These are phyloP conservation scores for Carollia perspicillata DNA, from an alignment of 2,113 vertebrate species.

Conservation along the genomic window DNA sequence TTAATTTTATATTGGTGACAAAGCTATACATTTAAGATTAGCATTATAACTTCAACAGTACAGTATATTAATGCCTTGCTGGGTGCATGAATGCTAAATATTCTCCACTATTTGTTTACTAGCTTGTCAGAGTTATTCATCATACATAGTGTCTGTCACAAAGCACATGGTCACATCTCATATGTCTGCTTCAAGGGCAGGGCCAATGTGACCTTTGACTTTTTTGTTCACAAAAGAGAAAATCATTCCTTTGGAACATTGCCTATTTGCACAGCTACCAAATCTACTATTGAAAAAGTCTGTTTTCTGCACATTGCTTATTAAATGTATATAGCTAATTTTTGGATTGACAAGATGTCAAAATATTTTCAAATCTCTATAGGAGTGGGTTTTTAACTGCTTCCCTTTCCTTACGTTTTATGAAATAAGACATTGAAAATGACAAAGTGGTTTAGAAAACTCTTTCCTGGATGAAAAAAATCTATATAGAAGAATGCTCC, in stretches of 20 bases:
- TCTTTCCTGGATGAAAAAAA: conserved; percentile 44
- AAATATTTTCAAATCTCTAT: conserved; percentile 12
- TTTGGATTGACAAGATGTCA: conserved; percentile 5
- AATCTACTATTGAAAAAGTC: conserved; percentile 64
- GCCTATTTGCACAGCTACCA: conserved; percentile 55
- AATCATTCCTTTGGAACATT: conserved; percentile 70
- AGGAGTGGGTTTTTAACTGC: neutral
- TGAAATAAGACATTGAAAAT: neutral
- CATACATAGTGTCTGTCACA: conserved; percentile 79
- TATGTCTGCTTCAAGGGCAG: conserved; percentile 79
- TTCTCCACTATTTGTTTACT: conserved; percentile 76
- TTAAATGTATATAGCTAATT: conserved; percentile 69
- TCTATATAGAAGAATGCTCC: neutral
- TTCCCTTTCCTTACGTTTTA: conserved; percentile 1
- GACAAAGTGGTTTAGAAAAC: conserved; percentile 19
- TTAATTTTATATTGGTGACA: neutral
- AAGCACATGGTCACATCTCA: conserved; percentile 80
- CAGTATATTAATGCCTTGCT: conserved; percentile 50
- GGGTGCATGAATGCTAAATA: conserved; percentile 38
- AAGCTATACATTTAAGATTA: neutral
- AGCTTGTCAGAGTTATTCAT: conserved; percentile 75
- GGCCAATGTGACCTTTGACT: conserved; percentile 79
- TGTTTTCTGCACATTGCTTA: conserved; percentile 47
- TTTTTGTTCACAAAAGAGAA: conserved; percentile 76
- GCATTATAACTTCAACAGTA: neutral